phyloP scores from a whole-genome alignment of 2,797 vertebrate genomes.

The Triplophysa yarkandensis region DNA sequence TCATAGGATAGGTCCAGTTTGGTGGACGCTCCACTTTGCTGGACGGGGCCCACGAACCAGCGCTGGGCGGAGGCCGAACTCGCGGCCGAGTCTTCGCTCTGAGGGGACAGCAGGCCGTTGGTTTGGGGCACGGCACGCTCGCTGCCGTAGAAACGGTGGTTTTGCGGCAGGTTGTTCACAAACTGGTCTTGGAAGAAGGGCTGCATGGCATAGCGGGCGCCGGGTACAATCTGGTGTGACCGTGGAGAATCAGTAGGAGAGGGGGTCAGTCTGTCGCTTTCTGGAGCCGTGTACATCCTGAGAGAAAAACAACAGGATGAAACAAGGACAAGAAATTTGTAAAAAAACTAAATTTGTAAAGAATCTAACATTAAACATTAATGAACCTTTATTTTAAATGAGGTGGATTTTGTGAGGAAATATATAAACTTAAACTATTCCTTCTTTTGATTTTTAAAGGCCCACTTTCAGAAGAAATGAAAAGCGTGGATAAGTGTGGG shows the following conservation, averaged over 20 bases:
- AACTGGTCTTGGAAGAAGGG: constrained; percentile 99
- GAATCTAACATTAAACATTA: no score
- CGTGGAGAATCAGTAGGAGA: constrained; percentile 98
- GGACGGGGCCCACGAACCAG: constrained; percentile 93
- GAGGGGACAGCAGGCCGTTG: constrained; percentile 91
- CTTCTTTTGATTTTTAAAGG: not conserved
- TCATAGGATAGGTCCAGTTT: constrained; percentile 94
- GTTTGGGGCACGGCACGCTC: constrained; percentile 95
- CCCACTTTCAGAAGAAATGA: not conserved
- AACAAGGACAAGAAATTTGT: not conserved
- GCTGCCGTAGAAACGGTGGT: constrained; percentile 91
- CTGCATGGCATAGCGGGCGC: constrained; percentile 92
- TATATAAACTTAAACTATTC: no score
- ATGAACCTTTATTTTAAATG: not conserved
- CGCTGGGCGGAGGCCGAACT: constrained; percentile 84
- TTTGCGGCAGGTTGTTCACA: constrained; percentile 95
- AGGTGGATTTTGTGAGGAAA: not conserved
- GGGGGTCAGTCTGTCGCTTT: constrained; percentile 96
- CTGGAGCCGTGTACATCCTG: constrained; percentile 94
- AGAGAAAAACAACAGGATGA: constrained; percentile 37
- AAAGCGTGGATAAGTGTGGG: not conserved
- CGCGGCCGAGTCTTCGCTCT: constrained; percentile 85
- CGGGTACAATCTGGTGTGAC: constrained; percentile 97
- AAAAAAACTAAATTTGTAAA: not conserved
- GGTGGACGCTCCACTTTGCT: constrained; percentile 84